A percentile compares a stretch with the other conserved stretches of the same genome.
Conservation (phyloP, 2,797 vertebrate genomes). For the Falco rusticolus region DNA sequence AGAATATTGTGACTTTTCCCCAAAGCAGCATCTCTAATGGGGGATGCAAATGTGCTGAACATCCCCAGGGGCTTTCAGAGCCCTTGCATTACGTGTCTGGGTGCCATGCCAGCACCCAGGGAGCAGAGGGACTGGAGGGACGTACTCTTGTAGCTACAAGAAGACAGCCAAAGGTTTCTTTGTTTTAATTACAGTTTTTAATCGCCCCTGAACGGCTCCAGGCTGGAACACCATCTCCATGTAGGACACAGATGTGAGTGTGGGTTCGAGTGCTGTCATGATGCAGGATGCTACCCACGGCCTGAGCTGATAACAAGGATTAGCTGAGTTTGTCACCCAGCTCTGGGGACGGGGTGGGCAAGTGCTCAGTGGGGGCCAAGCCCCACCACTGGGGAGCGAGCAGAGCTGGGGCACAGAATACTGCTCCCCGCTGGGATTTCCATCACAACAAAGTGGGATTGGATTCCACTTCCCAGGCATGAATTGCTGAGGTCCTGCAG, state of each 20-base stretch:
- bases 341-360: not conserved
- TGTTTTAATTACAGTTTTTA: not conserved
- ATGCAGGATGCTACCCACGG: not conserved
- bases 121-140: not conserved
- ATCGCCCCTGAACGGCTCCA: not conserved
- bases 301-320: not conserved
- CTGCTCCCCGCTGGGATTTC: not conserved
- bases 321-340: not conserved
- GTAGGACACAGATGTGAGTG: not conserved
- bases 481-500: not conserved
- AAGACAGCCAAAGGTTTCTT: not conserved
- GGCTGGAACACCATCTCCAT: not conserved
- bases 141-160: accelerated
- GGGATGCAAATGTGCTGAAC: not conserved
- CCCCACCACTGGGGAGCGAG: accelerated
- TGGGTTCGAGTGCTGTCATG: not conserved
- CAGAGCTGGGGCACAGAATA: not conserved
- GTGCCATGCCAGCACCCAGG: not conserved
- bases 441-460: not conserved
- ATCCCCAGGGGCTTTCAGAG: not conserved
- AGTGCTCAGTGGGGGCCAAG: accelerated
- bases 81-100: accelerated
- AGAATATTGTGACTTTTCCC: not conserved
- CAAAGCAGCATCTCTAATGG: not conserved
- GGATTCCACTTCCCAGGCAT: not conserved